Conservation (phyloP, 2,888 invertebrate species). For the Scaptomyza flava region DNA sequence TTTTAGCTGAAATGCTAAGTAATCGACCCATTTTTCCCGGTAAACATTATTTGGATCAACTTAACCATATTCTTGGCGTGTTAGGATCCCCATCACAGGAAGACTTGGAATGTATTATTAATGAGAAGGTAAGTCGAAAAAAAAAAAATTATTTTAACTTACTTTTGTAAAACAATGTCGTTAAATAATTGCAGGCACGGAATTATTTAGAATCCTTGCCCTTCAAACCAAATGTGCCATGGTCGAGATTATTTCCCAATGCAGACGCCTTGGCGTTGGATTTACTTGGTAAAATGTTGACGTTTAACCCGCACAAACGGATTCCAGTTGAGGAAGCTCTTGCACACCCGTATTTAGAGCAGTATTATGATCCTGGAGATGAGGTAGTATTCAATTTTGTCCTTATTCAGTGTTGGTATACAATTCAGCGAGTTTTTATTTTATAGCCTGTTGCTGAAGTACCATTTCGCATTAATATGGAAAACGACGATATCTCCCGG, state of each 20-base stretch:
- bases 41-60: slow-evolving; percentile 98
- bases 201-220: slow-evolving; percentile 98
- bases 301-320: slow-evolving; percentile 98
- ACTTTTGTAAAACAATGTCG: neutral
- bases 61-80: slow-evolving; percentile 99
- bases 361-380: slow-evolving; percentile 99
- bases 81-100: slow-evolving; percentile 98
- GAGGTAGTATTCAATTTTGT: slow-evolving; percentile 88
- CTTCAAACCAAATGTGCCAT: slow-evolving; percentile 98
- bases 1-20: slow-evolving; percentile 99
- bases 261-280: slow-evolving; percentile 98
- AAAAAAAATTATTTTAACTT: neutral
- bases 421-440: neutral
- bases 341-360: slow-evolving; percentile 99
- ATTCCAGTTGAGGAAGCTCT: slow-evolving; percentile 99
- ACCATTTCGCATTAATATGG: slow-evolving; percentile 99
- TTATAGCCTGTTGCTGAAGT: slow-evolving; percentile 97
- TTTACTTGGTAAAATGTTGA: slow-evolving; percentile 98
- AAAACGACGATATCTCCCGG: slow-evolving; percentile 99
- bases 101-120: slow-evolving; percentile 99
- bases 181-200: slow-evolving; percentile 89
- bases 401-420: neutral
- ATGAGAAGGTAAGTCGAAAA: slow-evolving; percentile 93
- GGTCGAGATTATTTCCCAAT: slow-evolving; percentile 96
- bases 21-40: slow-evolving; percentile 99